phyloP scores from a whole-genome alignment of 2,113 vertebrate genomes.

The Microcebus ravelobensis region DNA sequence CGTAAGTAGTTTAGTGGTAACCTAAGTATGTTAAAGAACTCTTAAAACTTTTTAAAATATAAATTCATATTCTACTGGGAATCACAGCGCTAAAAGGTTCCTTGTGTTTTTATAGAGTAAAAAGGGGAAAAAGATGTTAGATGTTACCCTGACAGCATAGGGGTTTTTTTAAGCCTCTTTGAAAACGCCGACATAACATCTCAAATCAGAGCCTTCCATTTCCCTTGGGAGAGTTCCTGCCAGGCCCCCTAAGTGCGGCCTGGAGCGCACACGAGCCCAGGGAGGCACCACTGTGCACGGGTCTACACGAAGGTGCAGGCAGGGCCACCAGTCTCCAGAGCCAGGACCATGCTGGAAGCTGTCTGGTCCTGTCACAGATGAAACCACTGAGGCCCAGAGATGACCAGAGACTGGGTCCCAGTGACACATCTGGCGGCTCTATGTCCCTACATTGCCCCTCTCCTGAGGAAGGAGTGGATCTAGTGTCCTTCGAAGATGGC shows the following conservation, averaged over 20 bases:
- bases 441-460: background rate
- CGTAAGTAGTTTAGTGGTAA: slow-evolving; percentile 38
- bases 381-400: background rate
- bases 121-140: background rate
- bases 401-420: too few species aligned
- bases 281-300: rapidly evolving
- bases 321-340: background rate
- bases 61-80: slow-evolving; percentile 7
- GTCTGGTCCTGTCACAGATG: background rate
- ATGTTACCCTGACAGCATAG: background rate
- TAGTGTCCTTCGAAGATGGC: background rate
- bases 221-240: background rate
- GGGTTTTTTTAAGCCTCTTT: background rate
- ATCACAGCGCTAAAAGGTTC: background rate
- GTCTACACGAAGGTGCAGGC: background rate
- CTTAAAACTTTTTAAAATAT: slow-evolving; percentile 13
- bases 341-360: background rate
- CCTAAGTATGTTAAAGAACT: background rate
- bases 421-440: too few species aligned
- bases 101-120: background rate
- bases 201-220: background rate
- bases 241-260: background rate
- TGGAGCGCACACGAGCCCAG: background rate
- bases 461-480: background rate
- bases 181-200: background rate